Base-by-base conservation (phyloP, 2,113 vertebrate species). In the Tylochromis polylepis region DNA sequence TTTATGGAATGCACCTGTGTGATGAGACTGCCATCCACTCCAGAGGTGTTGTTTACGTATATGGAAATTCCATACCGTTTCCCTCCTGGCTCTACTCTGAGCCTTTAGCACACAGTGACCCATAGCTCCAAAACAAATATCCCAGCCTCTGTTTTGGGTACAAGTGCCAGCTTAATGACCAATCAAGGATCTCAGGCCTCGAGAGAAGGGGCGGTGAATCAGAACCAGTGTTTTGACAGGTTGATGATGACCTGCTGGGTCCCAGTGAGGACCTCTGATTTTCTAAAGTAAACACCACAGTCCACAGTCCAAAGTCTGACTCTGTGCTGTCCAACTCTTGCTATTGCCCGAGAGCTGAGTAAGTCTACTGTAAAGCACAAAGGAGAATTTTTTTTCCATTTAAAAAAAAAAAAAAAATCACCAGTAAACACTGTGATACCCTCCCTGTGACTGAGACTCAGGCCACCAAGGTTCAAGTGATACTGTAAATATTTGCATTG, bases 401-500 rank as follows among this genome's bases (percentile, higher is more conserved):
- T n/a, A n/a, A n/a, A n/a, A n/a, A n/a, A n/a, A n/a, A n/a, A n/a
- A n/a, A n/a, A n/a, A n/a, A 65, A 65, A 95, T 94, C 92, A 59
- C 83, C 87, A 93, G 89, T 88, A 96, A 95, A 96, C 87, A 92
- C 70, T 46, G 89, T 43, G 18, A 84, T 85, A 77, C 84, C 53
- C 77, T 88, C 84, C 83, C 90, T 81, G 82, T 70, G 38, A 85
- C 87, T 89, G 81, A 53, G 72, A 85, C 79, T 67, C 55, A 7
- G 81, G 86, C 85, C 84, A 72, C 83, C 65, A 70, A 91, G 92
- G 93, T 95, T 95, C 94, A 94, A 91, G 89, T 82, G 84, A 86
- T 85, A 91, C 85, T 84, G 89, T 92, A 90, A 95, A 94, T 95
- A 95, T 96, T 95, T 93, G 84, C 84, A 91, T 57, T 84, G 80